A percentile compares a stretch with the other conserved stretches of the same genome.
Evolutionary conservation across 2,113 vertebrate species (phyloP).

Genomic region (Alouatta palliata): DNA sequence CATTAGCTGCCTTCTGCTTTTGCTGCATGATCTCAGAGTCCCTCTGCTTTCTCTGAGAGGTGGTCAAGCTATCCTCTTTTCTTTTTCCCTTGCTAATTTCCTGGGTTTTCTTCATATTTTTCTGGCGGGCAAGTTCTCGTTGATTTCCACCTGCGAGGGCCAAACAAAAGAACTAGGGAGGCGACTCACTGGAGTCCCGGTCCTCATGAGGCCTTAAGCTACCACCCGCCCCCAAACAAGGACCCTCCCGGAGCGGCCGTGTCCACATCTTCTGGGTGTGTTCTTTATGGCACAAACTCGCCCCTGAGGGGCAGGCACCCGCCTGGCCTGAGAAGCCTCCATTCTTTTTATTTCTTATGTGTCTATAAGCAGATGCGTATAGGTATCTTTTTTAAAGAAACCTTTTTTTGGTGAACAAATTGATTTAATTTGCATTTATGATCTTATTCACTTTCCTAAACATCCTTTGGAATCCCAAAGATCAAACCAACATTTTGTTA

Average conservation of each 20-base stretch:
- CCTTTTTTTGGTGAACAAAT: background rate
- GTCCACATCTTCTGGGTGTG: background rate
- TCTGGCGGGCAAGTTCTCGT: constrained; percentile 86
- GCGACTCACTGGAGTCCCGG: background rate
- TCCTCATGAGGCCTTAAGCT: background rate
- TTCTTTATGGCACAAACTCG: background rate
- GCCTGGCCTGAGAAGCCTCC: background rate
- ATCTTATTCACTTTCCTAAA: background rate
- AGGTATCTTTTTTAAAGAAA: background rate
- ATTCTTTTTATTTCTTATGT: no score
- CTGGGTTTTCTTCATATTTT: constrained; percentile 87
- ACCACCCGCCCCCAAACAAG: background rate
- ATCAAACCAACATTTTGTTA: background rate
- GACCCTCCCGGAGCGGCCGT: background rate
- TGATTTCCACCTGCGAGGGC: constrained; percentile 83
- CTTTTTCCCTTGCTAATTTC: constrained; percentile 87
- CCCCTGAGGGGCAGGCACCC: background rate
- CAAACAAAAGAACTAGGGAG: constrained; percentile 50
- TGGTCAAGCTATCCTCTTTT: constrained; percentile 85
- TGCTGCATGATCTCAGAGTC: constrained; percentile 89
- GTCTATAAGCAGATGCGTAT: background rate
- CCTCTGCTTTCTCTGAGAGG: constrained; percentile 87
- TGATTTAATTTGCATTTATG: background rate
- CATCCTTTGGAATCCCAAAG: background rate
- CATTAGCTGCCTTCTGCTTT: constrained; percentile 86